Evolutionary conservation across 2,888 invertebrate genomes (phyloP).

Genomic region (Limnephilus auricula): DNA sequence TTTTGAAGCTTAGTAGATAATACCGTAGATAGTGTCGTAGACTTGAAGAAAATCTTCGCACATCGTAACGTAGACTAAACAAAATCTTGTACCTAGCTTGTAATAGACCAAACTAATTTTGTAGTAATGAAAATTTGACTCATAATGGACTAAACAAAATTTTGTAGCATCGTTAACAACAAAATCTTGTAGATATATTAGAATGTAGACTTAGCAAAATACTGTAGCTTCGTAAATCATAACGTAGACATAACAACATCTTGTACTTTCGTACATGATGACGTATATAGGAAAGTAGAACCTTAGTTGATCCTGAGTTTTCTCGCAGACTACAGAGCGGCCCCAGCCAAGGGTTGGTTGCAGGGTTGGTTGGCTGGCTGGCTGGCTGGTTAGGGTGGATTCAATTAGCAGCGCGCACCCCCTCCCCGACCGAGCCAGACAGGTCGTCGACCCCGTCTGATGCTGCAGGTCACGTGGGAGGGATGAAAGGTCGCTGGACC

Average conservation of each 20-base stretch:
- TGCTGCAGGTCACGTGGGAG: conserved; percentile 50
- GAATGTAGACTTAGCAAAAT: too few relatives aligned
- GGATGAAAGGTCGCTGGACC: conserved; percentile 35
- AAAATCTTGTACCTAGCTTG: too few relatives aligned
- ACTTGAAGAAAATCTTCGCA: too few relatives aligned
- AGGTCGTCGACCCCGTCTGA: conserved; percentile 65
- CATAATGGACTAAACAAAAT: background rate
- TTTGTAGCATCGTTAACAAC: background rate
- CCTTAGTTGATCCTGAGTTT: background rate
- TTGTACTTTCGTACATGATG: too few relatives aligned
- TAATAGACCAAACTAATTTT: too few relatives aligned
- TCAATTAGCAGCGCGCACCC: conserved; percentile 2
- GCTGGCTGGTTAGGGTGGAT: conserved; percentile 43
- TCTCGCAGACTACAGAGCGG: background rate
- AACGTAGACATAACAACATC: too few relatives aligned
- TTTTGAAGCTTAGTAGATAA: too few relatives aligned
- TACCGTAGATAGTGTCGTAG: too few relatives aligned
- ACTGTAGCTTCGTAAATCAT: too few relatives aligned
- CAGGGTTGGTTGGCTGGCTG: background rate
- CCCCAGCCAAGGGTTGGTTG: conserved; percentile 14
- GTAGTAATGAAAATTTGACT: too few relatives aligned
- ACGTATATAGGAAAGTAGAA: background rate
- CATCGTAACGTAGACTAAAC: too few relatives aligned
- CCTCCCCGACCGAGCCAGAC: conserved; percentile 56
- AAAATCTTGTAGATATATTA: background rate